Evolutionary conservation across 2,888 invertebrate species (phyloP).

Genomic region (Catocala sponsa): DNA sequence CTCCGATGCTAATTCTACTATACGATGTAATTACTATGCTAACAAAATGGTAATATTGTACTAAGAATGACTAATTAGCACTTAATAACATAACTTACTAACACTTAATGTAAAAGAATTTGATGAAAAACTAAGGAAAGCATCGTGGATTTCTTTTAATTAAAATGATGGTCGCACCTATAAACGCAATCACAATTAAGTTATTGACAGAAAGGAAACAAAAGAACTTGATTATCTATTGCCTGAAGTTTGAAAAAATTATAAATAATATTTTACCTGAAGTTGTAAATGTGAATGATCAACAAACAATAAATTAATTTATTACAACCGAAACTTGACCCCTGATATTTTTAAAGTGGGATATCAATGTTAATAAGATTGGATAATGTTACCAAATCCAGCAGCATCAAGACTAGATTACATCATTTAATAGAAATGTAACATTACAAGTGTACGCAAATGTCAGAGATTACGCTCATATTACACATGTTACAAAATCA

Average conservation of each 20-base stretch:
- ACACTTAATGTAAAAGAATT: constrained; percentile 23
- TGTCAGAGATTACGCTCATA: not conserved
- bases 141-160: no score
- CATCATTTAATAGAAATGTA: not conserved
- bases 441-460: not conserved
- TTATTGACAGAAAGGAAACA: no score
- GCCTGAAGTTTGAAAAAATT: no score
- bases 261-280: no score
- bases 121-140: constrained; percentile 28
- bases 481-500: not conserved
- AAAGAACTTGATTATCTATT: no score
- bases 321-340: no score
- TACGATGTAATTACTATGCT: constrained; percentile 24
- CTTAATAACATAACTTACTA: constrained; percentile 3
- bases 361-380: not conserved
- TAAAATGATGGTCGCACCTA: no score
- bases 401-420: not conserved
- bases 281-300: no score
- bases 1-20: constrained; percentile 4
- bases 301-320: no score
- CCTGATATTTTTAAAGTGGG: no score
- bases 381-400: not conserved
- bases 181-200: no score
- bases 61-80: constrained; percentile 14
- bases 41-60: constrained; percentile 7